Evolutionary conservation across 2,797 vertebrate genomes (phyloP).

Genomic region (Tinamus major): DNA sequence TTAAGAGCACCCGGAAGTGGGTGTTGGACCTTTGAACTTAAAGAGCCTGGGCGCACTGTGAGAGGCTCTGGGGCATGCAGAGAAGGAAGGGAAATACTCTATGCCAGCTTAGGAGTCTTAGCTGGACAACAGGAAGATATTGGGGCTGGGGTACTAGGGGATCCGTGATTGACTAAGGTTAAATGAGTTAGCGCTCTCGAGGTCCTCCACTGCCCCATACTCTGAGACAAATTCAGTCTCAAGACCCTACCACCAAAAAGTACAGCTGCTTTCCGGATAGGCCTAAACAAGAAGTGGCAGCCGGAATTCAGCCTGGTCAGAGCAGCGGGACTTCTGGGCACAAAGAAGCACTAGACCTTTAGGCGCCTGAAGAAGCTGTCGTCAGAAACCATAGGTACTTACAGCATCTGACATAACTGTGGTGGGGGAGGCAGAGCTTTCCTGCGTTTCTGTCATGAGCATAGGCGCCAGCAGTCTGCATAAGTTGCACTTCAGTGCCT

Average conservation of each 20-base stretch:
- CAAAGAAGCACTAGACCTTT: not conserved
- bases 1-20: not conserved
- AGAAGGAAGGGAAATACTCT: not conserved
- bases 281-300: not conserved
- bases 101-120: not conserved
- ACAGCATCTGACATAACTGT: conserved; percentile 14
- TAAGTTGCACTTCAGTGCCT: conserved; percentile 36
- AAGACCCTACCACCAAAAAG: not conserved
- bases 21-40: not conserved
- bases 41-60: not conserved
- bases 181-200: not conserved
- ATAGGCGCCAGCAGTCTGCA: conserved; percentile 65
- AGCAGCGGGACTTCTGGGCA: not conserved
- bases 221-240: not conserved
- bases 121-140: not conserved
- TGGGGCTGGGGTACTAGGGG: not conserved
- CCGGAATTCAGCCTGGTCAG: not conserved
- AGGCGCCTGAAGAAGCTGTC: conserved; percentile 6
- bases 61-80: not conserved
- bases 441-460: conserved; percentile 27
- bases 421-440: conserved; percentile 34
- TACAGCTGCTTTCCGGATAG: not conserved
- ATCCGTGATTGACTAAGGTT: not conserved
- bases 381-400: conserved; percentile 29
- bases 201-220: not conserved